phyloP scores from a whole-genome alignment of 2,797 vertebrate species.

The Chromis chromis region DNA sequence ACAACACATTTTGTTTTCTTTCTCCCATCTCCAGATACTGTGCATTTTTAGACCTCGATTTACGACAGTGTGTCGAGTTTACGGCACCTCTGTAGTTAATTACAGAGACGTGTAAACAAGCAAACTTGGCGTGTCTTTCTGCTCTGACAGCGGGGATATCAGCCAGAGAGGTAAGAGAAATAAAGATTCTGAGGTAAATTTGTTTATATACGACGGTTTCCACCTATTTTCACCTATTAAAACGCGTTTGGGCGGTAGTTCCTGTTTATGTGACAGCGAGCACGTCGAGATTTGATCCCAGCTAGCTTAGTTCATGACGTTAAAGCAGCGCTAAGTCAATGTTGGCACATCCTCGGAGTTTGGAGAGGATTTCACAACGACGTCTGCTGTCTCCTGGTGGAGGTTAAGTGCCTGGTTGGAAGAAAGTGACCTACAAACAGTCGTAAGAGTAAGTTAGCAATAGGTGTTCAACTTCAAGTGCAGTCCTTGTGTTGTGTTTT shows the following conservation, averaged over 20 bases:
- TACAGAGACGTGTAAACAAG: conserved; percentile 57
- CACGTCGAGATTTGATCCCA: neutral
- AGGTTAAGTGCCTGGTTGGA: neutral
- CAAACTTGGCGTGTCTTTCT: neutral
- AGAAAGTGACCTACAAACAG: neutral
- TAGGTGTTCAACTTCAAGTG: neutral
- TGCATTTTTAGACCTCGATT: conserved; percentile 7
- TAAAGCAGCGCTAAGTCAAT: neutral
- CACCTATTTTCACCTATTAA: neutral
- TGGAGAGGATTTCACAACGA: neutral
- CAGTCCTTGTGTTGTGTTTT: neutral
- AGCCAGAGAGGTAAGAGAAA: conserved; percentile 15
- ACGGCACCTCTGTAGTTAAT: conserved; percentile 25
- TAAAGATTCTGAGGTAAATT: fast-evolving
- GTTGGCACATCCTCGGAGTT: no score
- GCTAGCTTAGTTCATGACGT: conserved; percentile 8
- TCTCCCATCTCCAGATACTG: neutral
- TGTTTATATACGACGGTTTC: neutral
- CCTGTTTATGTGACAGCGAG: conserved; percentile 27
- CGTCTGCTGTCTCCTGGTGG: no score
- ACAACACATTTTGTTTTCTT: neutral
- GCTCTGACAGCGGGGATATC: neutral
- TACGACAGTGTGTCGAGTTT: conserved; percentile 66
- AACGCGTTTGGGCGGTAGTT: neutral
- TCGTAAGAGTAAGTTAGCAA: neutral